phyloP scores from a whole-genome alignment of 2,113 vertebrate genomes.

The Danionella cerebrum region DNA sequence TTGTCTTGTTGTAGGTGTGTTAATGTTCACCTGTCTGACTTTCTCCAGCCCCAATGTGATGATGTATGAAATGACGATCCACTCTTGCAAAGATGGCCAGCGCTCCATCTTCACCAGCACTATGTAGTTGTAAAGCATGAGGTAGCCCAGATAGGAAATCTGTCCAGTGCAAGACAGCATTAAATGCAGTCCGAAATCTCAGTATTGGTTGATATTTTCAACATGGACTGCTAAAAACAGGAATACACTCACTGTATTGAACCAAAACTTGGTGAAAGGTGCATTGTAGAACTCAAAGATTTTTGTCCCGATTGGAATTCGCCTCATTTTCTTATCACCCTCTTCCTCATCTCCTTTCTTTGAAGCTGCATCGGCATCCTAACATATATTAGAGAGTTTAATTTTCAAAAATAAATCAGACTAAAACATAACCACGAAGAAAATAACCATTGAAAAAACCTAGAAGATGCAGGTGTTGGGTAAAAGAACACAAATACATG shows the following conservation, averaged over 20 bases:
- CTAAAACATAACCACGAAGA: too few species aligned
- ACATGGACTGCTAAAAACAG: too few species aligned
- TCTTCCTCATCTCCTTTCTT: conserved; percentile 92
- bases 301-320: conserved; percentile 82
- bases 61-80: conserved; percentile 92
- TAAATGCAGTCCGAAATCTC: neutral
- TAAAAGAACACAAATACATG: too few species aligned
- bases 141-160: conserved; percentile 88
- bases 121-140: conserved; percentile 94
- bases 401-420: too few species aligned
- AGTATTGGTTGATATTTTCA: too few species aligned
- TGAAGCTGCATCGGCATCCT: conserved; percentile 81
- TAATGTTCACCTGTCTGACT: conserved; percentile 78
- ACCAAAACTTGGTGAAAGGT: conserved; percentile 98
- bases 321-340: conserved; percentile 73
- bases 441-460: too few species aligned
- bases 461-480: too few species aligned
- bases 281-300: conserved; percentile 97
- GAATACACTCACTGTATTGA: conserved; percentile 87
- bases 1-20: neutral
- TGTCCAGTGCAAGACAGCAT: conserved; percentile 41
- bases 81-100: conserved; percentile 88
- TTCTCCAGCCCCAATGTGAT: conserved; percentile 88
- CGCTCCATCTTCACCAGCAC: conserved; percentile 95
- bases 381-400: conserved; percentile 8